phyloP scores from a whole-genome alignment of 2,797 vertebrate species.

The Sebastes nivosus region DNA sequence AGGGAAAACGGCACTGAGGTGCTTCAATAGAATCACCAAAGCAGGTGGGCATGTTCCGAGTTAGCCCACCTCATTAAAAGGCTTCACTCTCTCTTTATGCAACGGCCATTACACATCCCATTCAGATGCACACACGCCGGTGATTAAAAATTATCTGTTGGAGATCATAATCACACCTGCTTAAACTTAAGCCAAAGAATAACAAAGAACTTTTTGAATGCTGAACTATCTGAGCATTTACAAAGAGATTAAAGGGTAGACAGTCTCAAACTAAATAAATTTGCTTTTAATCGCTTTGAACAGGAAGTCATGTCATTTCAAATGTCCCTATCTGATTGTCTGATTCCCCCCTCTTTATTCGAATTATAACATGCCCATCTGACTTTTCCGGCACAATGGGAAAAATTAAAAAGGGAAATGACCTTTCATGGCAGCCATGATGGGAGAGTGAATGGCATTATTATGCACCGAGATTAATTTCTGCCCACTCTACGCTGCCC shows the following conservation, averaged over 20 bases:
- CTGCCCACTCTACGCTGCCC: constrained; percentile 73
- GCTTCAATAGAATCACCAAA: constrained; percentile 82
- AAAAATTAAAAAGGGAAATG: constrained; percentile 87
- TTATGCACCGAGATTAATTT: constrained; percentile 84
- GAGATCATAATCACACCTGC: constrained; percentile 84
- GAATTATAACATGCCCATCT: constrained; percentile 89
- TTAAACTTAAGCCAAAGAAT: constrained; percentile 85
- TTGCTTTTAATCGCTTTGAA: constrained; percentile 86
- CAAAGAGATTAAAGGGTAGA: constrained; percentile 85
- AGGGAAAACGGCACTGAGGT: constrained; percentile 75
- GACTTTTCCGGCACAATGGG: constrained; percentile 85
- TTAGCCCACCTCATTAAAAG: constrained; percentile 84
- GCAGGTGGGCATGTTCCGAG: constrained; percentile 83
- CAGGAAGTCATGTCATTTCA: constrained; percentile 86
- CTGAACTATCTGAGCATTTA: constrained; percentile 81
- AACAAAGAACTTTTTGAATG: constrained; percentile 84
- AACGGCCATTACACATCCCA: constrained; percentile 81
- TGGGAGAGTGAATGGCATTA: constrained; percentile 85
- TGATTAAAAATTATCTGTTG: constrained; percentile 87
- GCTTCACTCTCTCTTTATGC: constrained; percentile 79
- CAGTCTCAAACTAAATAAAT: constrained; percentile 87
- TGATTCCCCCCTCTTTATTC: constrained; percentile 86
- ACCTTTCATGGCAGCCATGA: constrained; percentile 84
- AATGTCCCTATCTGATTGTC: constrained; percentile 86
- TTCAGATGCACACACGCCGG: constrained; percentile 79